These are phyloP conservation scores for Peromyscus polionotus DNA, from an alignment of 2,113 vertebrate species.

Conservation along the genomic window DNA sequence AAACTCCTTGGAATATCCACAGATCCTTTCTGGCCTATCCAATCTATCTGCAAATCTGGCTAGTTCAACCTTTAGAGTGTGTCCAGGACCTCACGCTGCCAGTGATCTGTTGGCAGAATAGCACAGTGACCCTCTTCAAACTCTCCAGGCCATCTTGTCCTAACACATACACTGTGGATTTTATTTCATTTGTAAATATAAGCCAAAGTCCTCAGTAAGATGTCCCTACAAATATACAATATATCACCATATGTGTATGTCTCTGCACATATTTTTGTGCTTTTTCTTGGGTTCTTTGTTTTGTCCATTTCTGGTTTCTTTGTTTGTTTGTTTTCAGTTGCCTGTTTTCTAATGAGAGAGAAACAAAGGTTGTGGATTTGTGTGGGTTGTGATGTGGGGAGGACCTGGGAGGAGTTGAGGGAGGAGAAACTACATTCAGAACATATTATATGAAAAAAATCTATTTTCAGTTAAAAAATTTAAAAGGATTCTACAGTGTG, in stretches of 20 bases:
- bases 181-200: not conserved
- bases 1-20: not conserved
- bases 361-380: not conserved
- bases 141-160: not conserved
- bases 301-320: not conserved
- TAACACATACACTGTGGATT: not conserved
- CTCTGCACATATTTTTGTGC: not conserved
- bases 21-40: not conserved
- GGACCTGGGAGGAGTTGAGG: not conserved
- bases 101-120: not conserved
- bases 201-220: not conserved
- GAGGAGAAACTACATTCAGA: not conserved
- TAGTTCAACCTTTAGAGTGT: not conserved
- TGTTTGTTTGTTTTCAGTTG: not conserved
- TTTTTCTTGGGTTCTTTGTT: not conserved
- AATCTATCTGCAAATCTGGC: not conserved
- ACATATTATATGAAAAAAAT: not conserved
- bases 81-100: not conserved
- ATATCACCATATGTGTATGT: not conserved
- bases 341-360: not conserved
- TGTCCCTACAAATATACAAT: not conserved
- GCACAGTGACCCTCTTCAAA: not conserved
- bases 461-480: not conserved
- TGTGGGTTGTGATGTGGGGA: not conserved
- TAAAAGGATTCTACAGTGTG: not conserved